Evolutionary conservation across 2,888 invertebrate genomes (phyloP).

Genomic region (Polylopha cassiicola): DNA sequence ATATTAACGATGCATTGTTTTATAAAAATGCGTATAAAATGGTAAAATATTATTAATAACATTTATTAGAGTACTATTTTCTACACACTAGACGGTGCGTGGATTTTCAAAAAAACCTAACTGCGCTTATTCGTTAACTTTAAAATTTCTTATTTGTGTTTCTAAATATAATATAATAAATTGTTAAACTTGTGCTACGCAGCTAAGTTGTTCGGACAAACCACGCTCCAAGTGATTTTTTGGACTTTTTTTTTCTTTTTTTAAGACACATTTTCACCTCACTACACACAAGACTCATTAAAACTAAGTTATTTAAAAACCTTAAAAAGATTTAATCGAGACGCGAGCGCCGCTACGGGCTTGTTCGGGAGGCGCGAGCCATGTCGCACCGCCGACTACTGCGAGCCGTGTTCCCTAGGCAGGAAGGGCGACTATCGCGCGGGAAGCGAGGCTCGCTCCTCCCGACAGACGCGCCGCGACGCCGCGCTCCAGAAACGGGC

Average conservation of each 20-base stretch:
- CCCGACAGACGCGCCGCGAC: conserved; percentile 11
- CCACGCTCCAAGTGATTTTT: conserved; percentile 14
- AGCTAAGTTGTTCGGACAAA: background rate
- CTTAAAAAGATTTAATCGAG: conserved; percentile 17
- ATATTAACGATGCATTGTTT: background rate
- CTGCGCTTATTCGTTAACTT: no score
- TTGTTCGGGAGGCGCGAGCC: no score
- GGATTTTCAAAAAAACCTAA: no score
- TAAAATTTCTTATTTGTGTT: no score
- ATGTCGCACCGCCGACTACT: no score
- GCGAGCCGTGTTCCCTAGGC: no score
- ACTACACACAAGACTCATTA: conserved; percentile 22
- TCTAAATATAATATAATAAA: no score
- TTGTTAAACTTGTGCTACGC: no score
- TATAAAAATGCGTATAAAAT: conserved; percentile 7
- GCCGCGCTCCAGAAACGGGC: conserved; percentile 17
- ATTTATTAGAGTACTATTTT: conserved; percentile 15
- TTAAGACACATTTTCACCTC: conserved; percentile 20
- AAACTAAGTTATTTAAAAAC: conserved; percentile 15
- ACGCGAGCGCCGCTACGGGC: conserved; percentile 14
- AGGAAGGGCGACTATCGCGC: no score
- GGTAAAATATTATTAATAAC: conserved; percentile 23
- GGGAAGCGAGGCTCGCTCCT: no score
- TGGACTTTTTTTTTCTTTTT: conserved; percentile 19
- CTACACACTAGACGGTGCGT: no score